phyloP scores from a whole-genome alignment of 1,140 invertebrate genomes.

The Bombus picipes region DNA sequence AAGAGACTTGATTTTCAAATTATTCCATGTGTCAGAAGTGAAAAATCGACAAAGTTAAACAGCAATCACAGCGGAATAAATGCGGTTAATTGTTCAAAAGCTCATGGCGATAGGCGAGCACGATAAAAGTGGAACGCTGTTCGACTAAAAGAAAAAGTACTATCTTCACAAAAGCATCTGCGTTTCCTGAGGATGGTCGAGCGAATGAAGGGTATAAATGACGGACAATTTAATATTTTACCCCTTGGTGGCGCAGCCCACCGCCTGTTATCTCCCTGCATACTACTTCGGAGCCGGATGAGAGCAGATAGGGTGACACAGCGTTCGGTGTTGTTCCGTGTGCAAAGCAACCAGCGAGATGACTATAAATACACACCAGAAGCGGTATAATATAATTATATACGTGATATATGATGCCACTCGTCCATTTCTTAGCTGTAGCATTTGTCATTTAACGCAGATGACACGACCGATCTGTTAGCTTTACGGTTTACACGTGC shows the following conservation, averaged over 20 bases:
- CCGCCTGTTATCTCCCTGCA: slow-evolving; percentile 56
- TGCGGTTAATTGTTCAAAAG: slow-evolving; percentile 35
- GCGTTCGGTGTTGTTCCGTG: slow-evolving; percentile 46
- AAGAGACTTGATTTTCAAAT: not conserved
- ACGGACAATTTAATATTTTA: slow-evolving; percentile 67
- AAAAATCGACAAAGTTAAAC: slow-evolving; percentile 33
- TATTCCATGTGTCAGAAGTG: not conserved
- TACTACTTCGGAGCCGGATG: slow-evolving; percentile 52
- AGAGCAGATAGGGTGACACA: slow-evolving; percentile 57
- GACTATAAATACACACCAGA: slow-evolving; percentile 74
- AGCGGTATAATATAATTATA: slow-evolving; percentile 79
- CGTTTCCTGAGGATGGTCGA: slow-evolving; percentile 36
- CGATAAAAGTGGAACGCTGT: slow-evolving; percentile 20
- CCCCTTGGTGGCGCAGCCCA: slow-evolving; percentile 49
- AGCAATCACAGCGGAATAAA: slow-evolving; percentile 22
- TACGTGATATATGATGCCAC: slow-evolving; percentile 73
- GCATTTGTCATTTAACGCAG: slow-evolving; percentile 73
- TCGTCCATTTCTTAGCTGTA: slow-evolving; percentile 69
- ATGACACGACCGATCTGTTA: slow-evolving; percentile 69
- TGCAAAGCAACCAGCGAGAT: slow-evolving; percentile 8
- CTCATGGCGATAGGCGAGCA: not conserved
- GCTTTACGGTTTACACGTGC: slow-evolving; percentile 38
- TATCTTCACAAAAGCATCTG: slow-evolving; percentile 36
- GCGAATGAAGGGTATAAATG: slow-evolving; percentile 57
- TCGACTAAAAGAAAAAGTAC: slow-evolving; percentile 1